A percentile compares a stretch with the other conserved stretches of the same genome.
These are phyloP conservation scores for Elgaria multicarinata DNA, from an alignment of 2,113 vertebrate species.

Conservation along the genomic window DNA sequence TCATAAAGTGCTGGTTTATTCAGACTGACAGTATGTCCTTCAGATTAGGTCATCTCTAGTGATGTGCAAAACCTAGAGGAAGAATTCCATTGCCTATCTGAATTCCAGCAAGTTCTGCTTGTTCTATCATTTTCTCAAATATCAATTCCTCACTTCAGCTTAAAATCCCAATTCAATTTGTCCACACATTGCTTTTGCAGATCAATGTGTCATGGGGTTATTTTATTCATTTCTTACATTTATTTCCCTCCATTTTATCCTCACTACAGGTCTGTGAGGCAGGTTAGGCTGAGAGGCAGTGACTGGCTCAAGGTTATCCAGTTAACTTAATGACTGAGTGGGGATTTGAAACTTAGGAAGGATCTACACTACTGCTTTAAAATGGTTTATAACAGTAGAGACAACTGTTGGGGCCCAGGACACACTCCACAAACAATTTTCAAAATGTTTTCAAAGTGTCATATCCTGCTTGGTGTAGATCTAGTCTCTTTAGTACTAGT, in stretches of 20 bases:
- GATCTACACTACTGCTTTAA: no score
- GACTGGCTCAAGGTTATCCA: neutral
- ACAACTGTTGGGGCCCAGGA: no score
- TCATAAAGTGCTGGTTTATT: neutral
- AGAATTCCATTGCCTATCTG: neutral
- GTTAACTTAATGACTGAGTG: neutral
- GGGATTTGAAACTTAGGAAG: neutral
- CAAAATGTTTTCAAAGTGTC: no score
- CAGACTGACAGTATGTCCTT: conserved; percentile 14
- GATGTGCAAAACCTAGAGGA: neutral
- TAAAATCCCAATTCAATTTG: neutral
- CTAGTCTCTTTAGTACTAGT: no score
- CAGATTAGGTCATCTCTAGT: conserved; percentile 9
- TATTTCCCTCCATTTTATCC: neutral
- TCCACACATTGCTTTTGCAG: neutral
- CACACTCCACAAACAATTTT: no score
- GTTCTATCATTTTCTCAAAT: neutral
- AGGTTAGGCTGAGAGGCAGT: neutral
- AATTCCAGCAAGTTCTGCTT: neutral
- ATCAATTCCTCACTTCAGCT: neutral
- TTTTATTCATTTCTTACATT: neutral
- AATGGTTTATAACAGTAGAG: no score
- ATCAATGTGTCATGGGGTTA: neutral
- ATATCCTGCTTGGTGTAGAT: no score
- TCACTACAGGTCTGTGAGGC: neutral